Percentiles rank a stretch among this genome's conserved stretches.
These are phyloP conservation scores for Tragulus kanchil DNA, from an alignment of 2,113 vertebrate species.

Conservation along the genomic window DNA sequence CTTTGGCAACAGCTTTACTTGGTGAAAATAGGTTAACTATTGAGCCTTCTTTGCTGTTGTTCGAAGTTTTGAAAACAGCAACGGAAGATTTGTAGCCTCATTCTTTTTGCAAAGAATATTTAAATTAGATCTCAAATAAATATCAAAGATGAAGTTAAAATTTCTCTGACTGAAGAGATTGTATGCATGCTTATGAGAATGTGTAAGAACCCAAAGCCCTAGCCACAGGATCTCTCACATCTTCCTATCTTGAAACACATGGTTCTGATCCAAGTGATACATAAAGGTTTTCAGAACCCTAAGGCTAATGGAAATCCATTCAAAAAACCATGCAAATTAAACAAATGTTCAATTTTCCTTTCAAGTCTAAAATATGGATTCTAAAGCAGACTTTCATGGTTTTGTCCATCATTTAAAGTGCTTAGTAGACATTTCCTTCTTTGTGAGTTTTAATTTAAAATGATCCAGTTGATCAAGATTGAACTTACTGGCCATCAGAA, in stretches of 20 bases:
- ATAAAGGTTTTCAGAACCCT: neutral
- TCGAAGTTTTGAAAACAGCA: neutral
- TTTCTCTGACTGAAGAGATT: neutral
- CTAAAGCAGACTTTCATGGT: neutral
- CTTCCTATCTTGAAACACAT: neutral
- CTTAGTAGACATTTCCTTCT: neutral
- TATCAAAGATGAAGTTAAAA: neutral
- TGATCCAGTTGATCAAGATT: neutral
- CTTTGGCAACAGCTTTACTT: neutral
- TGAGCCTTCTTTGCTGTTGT: neutral
- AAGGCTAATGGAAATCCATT: neutral
- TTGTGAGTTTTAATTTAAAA: constrained; percentile 46
- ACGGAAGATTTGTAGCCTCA: neutral
- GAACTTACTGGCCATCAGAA: neutral
- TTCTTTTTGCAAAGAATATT: neutral
- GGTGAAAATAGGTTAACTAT: neutral
- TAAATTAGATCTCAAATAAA: neutral
- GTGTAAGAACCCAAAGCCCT: neutral
- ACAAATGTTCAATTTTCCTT: neutral
- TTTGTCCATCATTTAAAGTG: neutral
- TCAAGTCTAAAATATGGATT: constrained; percentile 41
- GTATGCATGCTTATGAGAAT: neutral
- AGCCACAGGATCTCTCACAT: neutral
- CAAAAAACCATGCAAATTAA: constrained; percentile 12
- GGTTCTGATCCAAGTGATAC: neutral